Evolutionary conservation across 2,113 vertebrate genomes (phyloP), one percentile per base, ranked within the genome.

Genomic region (Chinchilla lanigera): DNA sequence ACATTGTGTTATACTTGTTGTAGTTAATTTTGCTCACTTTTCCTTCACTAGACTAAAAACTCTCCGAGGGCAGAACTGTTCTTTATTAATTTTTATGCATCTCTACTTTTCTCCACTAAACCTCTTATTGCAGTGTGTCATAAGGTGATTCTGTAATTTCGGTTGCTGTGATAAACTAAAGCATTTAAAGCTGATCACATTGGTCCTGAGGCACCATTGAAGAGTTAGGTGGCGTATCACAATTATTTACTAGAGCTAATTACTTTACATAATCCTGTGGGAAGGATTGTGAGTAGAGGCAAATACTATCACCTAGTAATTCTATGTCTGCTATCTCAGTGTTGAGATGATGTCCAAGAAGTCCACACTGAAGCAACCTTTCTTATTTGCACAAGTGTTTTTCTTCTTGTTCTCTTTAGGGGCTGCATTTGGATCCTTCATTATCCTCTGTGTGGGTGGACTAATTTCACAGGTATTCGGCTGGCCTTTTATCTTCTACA

Each of bases 401-500:
- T 47, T 82, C 63, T 54, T 17, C 24, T 19, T 89, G 28, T 80
- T 86, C 73, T 83, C 77, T 54, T 69, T 50, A 98, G 98, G 99
- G 17, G 98, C 91, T 38, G 99, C 94, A 61, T 99, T 99, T 30
- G 99, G 99, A 1, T 98, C 99, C 90, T 99, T 99, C 50, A 17
- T 99, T 91, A 98, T 99, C 35, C 98, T 99, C 96, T 99, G 99
- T 60, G 98, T 99, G 16, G 99, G 99, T 13, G 98, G 99, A 82
- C 97, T 97, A 60, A 98, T 99, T 97, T 99, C 98, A 90, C 98
- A 99, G 24, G 97, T 71, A 0, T 87, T 99, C 87, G 99, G 99
- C 91, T 99, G 99, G 99, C 99, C 99, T 30, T 98, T 98, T 3
- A 99, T 99, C 85, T 99, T 99, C 98, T 99, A 99, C 95, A 94